phyloP scores from a whole-genome alignment of 1,140 invertebrate species.

The Saxidomus purpurata region DNA sequence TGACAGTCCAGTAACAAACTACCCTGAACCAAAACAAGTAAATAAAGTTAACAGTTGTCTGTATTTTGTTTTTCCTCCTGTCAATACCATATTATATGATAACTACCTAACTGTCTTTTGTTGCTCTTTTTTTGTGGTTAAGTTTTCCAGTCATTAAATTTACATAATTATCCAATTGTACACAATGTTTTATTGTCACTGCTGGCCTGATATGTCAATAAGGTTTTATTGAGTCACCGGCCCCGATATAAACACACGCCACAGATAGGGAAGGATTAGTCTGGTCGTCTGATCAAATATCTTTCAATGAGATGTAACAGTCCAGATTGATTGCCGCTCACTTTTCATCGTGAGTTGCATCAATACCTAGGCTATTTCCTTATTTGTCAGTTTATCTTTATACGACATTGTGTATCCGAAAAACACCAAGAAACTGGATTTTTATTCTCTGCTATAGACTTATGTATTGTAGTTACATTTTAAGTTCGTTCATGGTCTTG shows the following conservation, averaged over 20 bases:
- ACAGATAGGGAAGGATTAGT: slow-evolving; percentile 14
- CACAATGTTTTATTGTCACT: slow-evolving; percentile 19
- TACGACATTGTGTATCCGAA: background rate
- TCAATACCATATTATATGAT: background rate
- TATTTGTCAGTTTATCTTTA: slow-evolving; percentile 1
- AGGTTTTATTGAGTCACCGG: background rate
- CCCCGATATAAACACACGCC: background rate
- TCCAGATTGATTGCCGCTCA: slow-evolving; percentile 10
- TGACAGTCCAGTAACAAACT: no score
- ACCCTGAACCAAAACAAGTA: no score
- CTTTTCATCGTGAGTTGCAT: background rate
- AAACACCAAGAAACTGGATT: background rate
- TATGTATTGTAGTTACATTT: background rate
- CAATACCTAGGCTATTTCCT: background rate
- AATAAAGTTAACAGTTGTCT: background rate
- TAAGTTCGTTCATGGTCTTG: background rate
- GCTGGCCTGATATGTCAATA: background rate
- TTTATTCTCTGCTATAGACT: no score
- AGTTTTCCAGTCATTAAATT: slow-evolving; percentile 23
- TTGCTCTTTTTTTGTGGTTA: background rate
- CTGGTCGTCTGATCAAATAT: background rate
- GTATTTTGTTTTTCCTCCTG: background rate
- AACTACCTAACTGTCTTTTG: background rate
- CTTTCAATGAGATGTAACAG: slow-evolving; percentile 4
- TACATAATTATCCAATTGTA: slow-evolving; percentile 28